These are phyloP conservation scores for Noctua pronuba DNA, from an alignment of 2,888 invertebrate species.

Conservation along the genomic window DNA sequence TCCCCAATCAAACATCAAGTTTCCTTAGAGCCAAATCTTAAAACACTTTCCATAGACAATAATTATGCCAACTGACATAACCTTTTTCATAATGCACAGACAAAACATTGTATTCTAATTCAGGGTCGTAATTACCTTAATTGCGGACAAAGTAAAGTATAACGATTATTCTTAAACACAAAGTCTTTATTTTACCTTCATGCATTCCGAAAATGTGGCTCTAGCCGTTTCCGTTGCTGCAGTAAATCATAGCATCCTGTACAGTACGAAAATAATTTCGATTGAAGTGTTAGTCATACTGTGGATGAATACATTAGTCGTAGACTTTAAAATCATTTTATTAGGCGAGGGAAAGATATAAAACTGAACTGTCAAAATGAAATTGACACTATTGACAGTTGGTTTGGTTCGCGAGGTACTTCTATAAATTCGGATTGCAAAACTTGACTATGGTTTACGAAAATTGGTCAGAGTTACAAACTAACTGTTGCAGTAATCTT, in stretches of 20 bases:
- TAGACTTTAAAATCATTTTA: conserved; percentile 5
- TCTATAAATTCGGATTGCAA: conserved; percentile 22
- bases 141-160: conserved; percentile 36
- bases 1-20: not conserved
- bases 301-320: conserved; percentile 23
- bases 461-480: conserved; percentile 16
- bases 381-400: conserved; percentile 20
- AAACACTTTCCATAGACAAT: conserved; percentile 20
- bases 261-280: conserved; percentile 57
- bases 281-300: conserved; percentile 50
- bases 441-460: not conserved
- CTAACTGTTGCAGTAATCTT: conserved; percentile 32
- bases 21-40: not conserved
- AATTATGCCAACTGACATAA: conserved; percentile 17
- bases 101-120: conserved; percentile 21
- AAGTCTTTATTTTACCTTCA: conserved; percentile 56
- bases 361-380: conserved; percentile 10
- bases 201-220: conserved; percentile 53
- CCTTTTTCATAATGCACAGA: conserved; percentile 15
- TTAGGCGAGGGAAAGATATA: not conserved
- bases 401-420: not conserved
- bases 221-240: conserved; percentile 56
- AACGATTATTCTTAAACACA: conserved; percentile 38
- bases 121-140: conserved; percentile 58
- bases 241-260: conserved; percentile 65